These are phyloP conservation scores for Lepidochitona cinerea DNA, from an alignment of 2,888 invertebrate species.

Conservation along the genomic window DNA sequence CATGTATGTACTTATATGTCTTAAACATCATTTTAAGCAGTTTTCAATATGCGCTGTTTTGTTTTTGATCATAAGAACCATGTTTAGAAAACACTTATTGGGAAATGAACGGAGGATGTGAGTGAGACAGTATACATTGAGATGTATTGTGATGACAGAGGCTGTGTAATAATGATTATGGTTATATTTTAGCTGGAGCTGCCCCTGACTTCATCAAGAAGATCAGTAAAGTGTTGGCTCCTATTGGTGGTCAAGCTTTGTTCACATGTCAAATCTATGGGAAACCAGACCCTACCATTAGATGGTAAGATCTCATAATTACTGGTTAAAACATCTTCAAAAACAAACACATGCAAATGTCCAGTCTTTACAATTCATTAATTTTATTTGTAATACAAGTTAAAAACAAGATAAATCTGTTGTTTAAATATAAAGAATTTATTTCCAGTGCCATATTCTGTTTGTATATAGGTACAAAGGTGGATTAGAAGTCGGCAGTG, in stretches of 20 bases:
- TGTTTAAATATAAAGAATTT: neutral
- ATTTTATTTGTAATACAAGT: neutral
- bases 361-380: too few species aligned
- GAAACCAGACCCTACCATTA: constrained; percentile 56
- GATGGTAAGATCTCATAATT: constrained; percentile 47
- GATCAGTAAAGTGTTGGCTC: constrained; percentile 55
- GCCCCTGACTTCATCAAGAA: constrained; percentile 85
- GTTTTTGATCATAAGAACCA: too few species aligned
- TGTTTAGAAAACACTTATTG: too few species aligned
- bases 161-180: too few species aligned
- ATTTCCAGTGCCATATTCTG: neutral
- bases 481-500: constrained; percentile 70
- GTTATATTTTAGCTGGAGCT: constrained; percentile 88
- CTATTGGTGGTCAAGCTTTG: constrained; percentile 63
- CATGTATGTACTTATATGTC: too few species aligned
- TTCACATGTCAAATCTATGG: constrained; percentile 60
- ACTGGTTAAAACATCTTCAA: too few species aligned
- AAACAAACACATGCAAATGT: too few species aligned
- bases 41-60: too few species aligned
- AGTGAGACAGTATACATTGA: too few species aligned
- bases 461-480: constrained; percentile 63
- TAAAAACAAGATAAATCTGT: neutral
- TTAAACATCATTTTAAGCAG: too few species aligned
- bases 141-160: too few species aligned
- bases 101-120: too few species aligned